These are phyloP conservation scores for Cheilosia vulpina DNA, from an alignment of 2,888 invertebrate species.

Conservation along the genomic window DNA sequence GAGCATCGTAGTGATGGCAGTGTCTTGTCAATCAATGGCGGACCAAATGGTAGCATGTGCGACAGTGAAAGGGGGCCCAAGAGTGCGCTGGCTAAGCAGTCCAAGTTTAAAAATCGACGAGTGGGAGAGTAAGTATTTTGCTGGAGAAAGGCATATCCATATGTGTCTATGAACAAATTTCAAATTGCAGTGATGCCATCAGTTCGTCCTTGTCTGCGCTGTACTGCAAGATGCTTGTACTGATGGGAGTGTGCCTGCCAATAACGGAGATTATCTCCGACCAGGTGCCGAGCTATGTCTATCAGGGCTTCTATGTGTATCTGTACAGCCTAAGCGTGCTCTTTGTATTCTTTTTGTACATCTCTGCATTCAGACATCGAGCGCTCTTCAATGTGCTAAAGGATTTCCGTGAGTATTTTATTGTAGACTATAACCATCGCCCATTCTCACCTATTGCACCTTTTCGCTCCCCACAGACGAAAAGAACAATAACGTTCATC, in stretches of 20 bases:
- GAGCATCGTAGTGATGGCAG: constrained; percentile 78
- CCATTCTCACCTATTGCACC: not conserved
- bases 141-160: not conserved
- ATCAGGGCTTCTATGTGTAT: constrained; percentile 94
- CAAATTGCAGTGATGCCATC: constrained; percentile 86
- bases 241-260: constrained; percentile 93
- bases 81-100: constrained; percentile 80
- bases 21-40: constrained; percentile 79
- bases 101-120: constrained; percentile 82
- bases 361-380: constrained; percentile 87
- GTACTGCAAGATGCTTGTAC: constrained; percentile 93
- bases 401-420: constrained; percentile 82
- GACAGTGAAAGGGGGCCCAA: constrained; percentile 79
- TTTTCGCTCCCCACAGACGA: constrained; percentile 78
- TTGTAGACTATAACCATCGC: no score
- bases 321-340: constrained; percentile 90
- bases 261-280: constrained; percentile 93
- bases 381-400: constrained; percentile 87
- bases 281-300: constrained; percentile 89
- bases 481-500: constrained; percentile 81
- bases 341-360: constrained; percentile 90
- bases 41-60: constrained; percentile 63
- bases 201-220: constrained; percentile 91
- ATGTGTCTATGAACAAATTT: constrained; percentile 6
- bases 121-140: constrained; percentile 84